phyloP scores from a whole-genome alignment of 2,113 vertebrate species.

The Tupaia tana region DNA sequence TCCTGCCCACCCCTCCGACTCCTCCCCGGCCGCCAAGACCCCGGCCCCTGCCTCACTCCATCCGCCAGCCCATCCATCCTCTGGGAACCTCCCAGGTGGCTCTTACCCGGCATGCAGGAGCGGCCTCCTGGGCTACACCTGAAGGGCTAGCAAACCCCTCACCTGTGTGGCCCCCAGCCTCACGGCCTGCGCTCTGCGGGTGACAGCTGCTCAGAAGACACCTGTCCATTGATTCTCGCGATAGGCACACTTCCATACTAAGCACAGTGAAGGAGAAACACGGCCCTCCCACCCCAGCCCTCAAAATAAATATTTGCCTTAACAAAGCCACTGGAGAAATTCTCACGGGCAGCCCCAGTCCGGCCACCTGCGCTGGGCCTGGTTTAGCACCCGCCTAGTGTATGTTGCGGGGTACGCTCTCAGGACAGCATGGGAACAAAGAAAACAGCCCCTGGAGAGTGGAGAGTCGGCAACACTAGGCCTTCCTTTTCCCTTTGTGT shows the following conservation, averaged over 20 bases:
- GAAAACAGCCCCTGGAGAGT: constrained; percentile 9
- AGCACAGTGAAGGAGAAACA: not conserved
- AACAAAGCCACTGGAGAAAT: constrained; percentile 28
- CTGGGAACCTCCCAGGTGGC: not conserved
- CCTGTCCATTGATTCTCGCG: not conserved
- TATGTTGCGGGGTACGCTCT: not conserved
- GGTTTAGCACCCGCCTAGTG: not conserved
- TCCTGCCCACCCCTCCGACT: not conserved
- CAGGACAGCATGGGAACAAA: not conserved
- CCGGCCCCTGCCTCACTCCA: not conserved
- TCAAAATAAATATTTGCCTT: constrained; percentile 68
- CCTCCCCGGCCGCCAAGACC: not conserved
- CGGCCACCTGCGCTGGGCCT: not conserved
- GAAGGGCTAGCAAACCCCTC: too few relatives aligned
- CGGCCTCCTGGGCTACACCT: not conserved
- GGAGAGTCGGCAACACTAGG: not conserved
- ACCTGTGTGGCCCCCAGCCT: not conserved
- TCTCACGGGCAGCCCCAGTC: not conserved
- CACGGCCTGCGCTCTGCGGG: rapidly evolving
- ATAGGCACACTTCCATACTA: not conserved
- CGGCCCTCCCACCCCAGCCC: constrained; percentile 16
- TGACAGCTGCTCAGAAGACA: not conserved
- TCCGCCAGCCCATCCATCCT: not conserved
- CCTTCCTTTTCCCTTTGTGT: not conserved
- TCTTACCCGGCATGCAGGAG: rapidly evolving